phyloP scores from a whole-genome alignment of 2,888 invertebrate species.

The Ditula angustiorana region DNA sequence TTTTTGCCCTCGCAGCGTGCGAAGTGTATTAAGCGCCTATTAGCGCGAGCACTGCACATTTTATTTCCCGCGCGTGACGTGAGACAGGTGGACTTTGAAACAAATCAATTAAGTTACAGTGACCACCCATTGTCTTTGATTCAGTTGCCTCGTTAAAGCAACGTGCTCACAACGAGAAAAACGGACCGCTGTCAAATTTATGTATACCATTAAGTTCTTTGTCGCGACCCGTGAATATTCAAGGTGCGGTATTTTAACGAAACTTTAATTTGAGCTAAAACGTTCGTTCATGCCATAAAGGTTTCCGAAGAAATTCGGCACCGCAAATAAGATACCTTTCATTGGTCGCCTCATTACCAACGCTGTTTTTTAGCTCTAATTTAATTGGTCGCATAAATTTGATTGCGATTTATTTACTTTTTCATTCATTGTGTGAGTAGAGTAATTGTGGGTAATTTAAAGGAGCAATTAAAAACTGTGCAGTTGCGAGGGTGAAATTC shows the following conservation, averaged over 20 bases:
- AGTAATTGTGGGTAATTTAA: constrained; percentile 58
- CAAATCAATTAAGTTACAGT: constrained; percentile 66
- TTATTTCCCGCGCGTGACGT: constrained; percentile 43
- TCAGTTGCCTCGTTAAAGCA: constrained; percentile 72
- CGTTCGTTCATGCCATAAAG: constrained; percentile 62
- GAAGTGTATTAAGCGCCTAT: constrained; percentile 36
- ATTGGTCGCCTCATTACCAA: constrained; percentile 71
- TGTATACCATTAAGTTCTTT: constrained; percentile 69
- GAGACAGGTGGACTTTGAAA: constrained; percentile 49
- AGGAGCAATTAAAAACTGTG: constrained; percentile 64
- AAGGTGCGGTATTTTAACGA: constrained; percentile 71
- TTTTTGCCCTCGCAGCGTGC: constrained; percentile 29
- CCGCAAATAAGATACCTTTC: constrained; percentile 56
- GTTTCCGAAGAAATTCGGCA: constrained; percentile 49
- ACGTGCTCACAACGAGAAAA: constrained; percentile 55
- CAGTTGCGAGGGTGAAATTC: constrained; percentile 65
- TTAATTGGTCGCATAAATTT: constrained; percentile 73
- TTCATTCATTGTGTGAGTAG: constrained; percentile 45
- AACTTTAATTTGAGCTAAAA: constrained; percentile 71
- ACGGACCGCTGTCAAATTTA: constrained; percentile 70
- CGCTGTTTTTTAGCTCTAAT: constrained; percentile 65
- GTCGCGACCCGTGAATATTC: constrained; percentile 55
- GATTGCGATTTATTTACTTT: constrained; percentile 57
- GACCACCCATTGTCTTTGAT: constrained; percentile 74
- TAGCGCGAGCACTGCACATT: constrained; percentile 32